Evolutionary conservation across 2,797 vertebrate genomes (phyloP).

Genomic region (Lepilemur ruficaudatus): DNA sequence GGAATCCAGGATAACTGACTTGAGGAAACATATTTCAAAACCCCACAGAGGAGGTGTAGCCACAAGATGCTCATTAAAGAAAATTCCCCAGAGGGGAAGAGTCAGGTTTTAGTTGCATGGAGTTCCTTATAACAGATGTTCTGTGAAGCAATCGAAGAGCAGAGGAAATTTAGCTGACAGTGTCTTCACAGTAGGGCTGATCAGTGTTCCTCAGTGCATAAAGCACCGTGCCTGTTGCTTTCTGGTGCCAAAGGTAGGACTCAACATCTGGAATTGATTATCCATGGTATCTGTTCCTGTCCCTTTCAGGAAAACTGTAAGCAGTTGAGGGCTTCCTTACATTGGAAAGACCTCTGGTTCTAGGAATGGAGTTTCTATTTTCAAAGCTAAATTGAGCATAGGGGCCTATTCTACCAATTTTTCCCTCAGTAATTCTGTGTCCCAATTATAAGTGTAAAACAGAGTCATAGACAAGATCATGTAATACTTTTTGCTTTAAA

Average conservation of each 20-base stretch:
- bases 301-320: neutral
- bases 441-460: neutral
- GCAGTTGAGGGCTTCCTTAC: rapidly evolving
- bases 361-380: neutral
- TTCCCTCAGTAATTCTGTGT: neutral
- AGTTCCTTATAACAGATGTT: constrained; percentile 45
- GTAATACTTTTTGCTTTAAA: neutral
- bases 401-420: neutral
- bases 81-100: neutral
- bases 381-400: neutral
- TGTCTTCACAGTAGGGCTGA: neutral
- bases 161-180: constrained; percentile 35
- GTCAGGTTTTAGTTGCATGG: neutral
- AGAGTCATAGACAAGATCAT: neutral
- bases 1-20: neutral
- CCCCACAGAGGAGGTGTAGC: neutral
- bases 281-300: neutral
- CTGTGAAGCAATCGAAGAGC: neutral
- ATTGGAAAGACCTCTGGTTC: neutral
- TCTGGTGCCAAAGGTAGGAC: neutral
- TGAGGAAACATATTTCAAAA: neutral
- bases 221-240: neutral
- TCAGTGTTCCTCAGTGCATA: neutral
- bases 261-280: neutral
- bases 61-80: constrained; percentile 15